phyloP scores from a whole-genome alignment of 1,140 invertebrate genomes.

The Sitobion miscanthi region DNA sequence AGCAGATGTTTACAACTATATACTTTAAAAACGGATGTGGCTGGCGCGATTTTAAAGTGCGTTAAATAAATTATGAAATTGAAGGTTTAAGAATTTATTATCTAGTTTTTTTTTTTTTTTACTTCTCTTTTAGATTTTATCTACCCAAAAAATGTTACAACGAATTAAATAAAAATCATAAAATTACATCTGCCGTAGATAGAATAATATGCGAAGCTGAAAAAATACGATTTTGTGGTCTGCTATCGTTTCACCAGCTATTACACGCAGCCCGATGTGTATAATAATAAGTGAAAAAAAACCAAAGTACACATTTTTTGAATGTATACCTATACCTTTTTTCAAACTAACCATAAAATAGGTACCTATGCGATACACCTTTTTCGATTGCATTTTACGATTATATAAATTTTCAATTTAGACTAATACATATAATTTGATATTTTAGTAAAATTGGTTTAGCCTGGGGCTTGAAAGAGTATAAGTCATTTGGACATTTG shows the following conservation, averaged over 20 bases:
- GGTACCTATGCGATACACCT: not conserved
- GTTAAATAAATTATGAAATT: not conserved
- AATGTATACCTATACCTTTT: not conserved
- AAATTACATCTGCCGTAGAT: not conserved
- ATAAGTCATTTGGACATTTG: not conserved
- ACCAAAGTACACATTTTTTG: not conserved
- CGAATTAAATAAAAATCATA: not conserved
- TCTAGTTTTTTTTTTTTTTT: not conserved
- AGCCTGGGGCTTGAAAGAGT: not conserved
- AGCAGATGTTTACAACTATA: not conserved
- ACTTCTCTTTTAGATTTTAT: not conserved
- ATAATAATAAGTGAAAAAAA: not conserved
- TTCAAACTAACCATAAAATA: slow-evolving; percentile 12
- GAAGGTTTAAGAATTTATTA: not conserved
- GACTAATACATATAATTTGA: not conserved
- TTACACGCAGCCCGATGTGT: not conserved
- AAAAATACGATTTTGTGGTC: not conserved
- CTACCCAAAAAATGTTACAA: not conserved
- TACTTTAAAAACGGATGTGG: not conserved
- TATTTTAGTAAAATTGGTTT: not conserved
- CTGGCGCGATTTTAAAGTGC: not conserved
- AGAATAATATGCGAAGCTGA: not conserved
- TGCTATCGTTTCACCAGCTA: not conserved
- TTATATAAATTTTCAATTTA: not conserved
- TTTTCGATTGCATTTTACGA: not conserved